Conservation (phyloP, 2,113 vertebrate genomes). For the Cyanocitta stelleri region DNA sequence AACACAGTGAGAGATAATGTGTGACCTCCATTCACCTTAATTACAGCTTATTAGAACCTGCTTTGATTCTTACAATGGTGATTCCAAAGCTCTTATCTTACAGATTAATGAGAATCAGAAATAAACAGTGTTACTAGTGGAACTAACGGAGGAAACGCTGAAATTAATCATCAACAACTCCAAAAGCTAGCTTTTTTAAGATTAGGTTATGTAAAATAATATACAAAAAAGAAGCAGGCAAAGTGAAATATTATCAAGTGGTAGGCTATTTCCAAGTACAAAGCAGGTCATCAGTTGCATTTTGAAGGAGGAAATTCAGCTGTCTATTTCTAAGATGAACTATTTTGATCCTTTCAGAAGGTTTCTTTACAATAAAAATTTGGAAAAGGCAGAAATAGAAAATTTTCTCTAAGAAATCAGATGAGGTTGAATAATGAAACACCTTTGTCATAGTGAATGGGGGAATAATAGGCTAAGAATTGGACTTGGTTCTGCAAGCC, state of each 20-base stretch:
- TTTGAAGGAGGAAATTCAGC: background rate
- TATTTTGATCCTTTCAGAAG: background rate
- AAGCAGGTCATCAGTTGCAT: background rate
- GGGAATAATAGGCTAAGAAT: background rate
- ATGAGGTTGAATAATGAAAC: background rate
- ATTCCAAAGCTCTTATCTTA: slow-evolving; percentile 41
- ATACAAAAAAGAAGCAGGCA: background rate
- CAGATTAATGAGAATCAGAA: slow-evolving; percentile 48
- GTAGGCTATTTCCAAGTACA: background rate
- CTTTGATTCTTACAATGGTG: slow-evolving; percentile 21
- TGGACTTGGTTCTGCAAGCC: background rate
- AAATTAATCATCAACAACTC: slow-evolving; percentile 59
- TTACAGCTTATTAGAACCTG: slow-evolving; percentile 43
- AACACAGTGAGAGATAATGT: background rate
- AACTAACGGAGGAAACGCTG: background rate
- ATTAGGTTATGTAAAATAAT: slow-evolving; percentile 35
- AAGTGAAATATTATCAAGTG: background rate
- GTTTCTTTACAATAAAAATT: background rate
- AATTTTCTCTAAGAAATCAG: background rate
- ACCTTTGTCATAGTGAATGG: background rate
- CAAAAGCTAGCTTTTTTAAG: slow-evolving; percentile 39
- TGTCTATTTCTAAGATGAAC: background rate
- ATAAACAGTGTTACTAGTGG: slow-evolving; percentile 52
- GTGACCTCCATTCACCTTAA: slow-evolving; percentile 12
- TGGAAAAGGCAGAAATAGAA: background rate